phyloP scores from a whole-genome alignment of 2,113 vertebrate genomes.

The Trinectes maculatus region DNA sequence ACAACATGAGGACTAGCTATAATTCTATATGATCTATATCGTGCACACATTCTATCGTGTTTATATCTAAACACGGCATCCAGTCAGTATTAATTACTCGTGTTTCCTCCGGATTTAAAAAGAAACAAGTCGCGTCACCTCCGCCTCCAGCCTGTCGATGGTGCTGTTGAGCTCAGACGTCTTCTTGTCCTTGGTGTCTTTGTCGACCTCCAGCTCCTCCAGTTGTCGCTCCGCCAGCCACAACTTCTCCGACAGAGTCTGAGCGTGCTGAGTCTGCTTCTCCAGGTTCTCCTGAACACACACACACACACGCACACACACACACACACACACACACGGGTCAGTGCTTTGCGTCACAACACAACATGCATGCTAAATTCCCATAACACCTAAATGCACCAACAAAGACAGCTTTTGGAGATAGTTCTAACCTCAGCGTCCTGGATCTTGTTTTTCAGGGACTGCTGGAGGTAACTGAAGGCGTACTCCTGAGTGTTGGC shows the following conservation, averaged over 20 bases:
- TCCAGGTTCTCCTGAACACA: conserved; percentile 79
- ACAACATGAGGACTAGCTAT: no score
- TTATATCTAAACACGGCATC: no score
- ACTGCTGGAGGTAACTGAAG: conserved; percentile 82
- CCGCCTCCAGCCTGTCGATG: conserved; percentile 72
- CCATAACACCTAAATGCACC: no score
- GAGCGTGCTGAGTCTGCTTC: conserved; percentile 73
- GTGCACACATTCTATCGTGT: no score
- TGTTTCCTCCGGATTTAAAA: no score
- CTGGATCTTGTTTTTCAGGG: conserved; percentile 80
- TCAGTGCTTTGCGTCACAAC: no score
- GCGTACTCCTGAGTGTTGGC: conserved; percentile 85
- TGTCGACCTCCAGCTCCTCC: conserved; percentile 75
- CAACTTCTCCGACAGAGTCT: conserved; percentile 78
- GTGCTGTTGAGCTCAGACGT: conserved; percentile 62
- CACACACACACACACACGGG: not conserved
- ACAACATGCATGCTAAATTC: no score
- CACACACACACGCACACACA: conserved; percentile 7
- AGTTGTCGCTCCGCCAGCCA: conserved; percentile 79
- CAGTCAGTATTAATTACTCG: no score
- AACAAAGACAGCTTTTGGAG: no score
- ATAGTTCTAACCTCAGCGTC: conserved; percentile 85
- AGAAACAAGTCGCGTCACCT: no score
- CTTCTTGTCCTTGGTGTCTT: conserved; percentile 72
- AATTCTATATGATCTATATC: no score